Percentiles rank a stretch among this genome's conserved stretches.
Conservation (phyloP, 2,888 invertebrate species). For the Phalera bucephala region DNA sequence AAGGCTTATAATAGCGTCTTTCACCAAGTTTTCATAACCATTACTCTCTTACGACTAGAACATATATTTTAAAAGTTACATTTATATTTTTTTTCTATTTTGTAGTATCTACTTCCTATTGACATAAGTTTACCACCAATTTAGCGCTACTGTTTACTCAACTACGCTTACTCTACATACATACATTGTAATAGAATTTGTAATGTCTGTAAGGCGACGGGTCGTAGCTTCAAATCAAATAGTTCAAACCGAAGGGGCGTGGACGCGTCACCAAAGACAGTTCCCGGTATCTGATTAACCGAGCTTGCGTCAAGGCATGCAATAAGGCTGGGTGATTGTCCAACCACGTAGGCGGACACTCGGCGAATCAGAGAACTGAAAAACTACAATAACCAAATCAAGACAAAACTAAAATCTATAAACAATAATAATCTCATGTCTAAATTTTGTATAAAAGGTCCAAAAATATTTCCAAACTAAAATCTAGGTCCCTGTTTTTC, state of each 20-base stretch:
- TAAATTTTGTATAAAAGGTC: conserved; percentile 69
- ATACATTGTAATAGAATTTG: conserved; percentile 71
- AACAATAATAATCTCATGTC: conserved; percentile 34
- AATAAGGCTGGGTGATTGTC: conserved; percentile 90
- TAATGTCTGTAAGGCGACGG: conserved; percentile 54
- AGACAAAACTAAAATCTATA: too few relatives aligned
- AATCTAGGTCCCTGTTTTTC: too few relatives aligned
- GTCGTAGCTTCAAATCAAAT: conserved; percentile 43
- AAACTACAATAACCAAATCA: conserved; percentile 32
- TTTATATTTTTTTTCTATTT: conserved; percentile 65
- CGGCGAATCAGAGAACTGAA: conserved; percentile 63
- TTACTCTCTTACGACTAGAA: conserved; percentile 76
- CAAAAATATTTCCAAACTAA: conserved; percentile 78
- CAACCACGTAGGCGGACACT: conserved; percentile 85
- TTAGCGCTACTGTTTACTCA: conserved; percentile 65
- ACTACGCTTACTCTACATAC: conserved; percentile 81
- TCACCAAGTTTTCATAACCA: conserved; percentile 78
- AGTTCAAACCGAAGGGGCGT: conserved; percentile 41
- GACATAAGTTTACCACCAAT: conserved; percentile 83
- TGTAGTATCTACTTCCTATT: conserved; percentile 73
- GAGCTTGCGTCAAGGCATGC: conserved; percentile 77
- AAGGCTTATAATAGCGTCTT: conserved; percentile 81
- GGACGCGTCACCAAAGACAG: conserved; percentile 61
- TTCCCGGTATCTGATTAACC: conserved; percentile 60
- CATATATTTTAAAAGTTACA: conserved; percentile 71